phyloP scores from a whole-genome alignment of 2,888 invertebrate species.

The Trissonchulus sp. region DNA sequence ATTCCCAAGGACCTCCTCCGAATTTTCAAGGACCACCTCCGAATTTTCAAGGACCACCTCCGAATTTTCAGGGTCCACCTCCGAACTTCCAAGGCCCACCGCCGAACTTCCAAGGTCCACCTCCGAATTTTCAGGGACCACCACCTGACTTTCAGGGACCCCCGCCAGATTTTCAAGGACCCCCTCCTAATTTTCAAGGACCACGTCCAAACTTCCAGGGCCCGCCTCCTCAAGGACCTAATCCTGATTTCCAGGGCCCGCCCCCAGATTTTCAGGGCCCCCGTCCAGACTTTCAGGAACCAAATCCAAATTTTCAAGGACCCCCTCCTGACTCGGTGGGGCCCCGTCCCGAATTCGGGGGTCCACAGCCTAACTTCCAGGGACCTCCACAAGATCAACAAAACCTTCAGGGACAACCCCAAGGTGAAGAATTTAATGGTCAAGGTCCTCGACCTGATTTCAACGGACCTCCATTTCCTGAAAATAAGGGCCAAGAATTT shows the following conservation, averaged over 20 bases:
- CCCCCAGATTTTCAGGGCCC: neutral
- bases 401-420: neutral
- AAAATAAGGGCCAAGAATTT: no score
- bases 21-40: constrained; percentile 10
- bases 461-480: neutral
- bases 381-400: neutral
- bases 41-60: constrained; percentile 1
- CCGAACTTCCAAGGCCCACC: neutral
- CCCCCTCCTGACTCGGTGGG: neutral
- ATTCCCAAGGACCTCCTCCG: neutral
- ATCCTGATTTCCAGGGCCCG: neutral
- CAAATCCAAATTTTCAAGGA: neutral
- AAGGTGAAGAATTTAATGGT: no score
- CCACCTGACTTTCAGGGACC: neutral
- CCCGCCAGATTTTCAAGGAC: neutral
- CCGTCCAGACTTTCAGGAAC: neutral
- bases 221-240: neutral
- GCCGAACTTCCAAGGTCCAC: constrained; percentile 1
- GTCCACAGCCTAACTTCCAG: neutral
- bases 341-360: neutral
- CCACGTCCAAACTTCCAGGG: neutral
- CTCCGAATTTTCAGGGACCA: neutral
- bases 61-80: neutral
- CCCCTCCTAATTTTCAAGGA: neutral
- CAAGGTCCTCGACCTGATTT: neutral